phyloP scores from a whole-genome alignment of 2,113 vertebrate species.

The Halcyon senegalensis region DNA sequence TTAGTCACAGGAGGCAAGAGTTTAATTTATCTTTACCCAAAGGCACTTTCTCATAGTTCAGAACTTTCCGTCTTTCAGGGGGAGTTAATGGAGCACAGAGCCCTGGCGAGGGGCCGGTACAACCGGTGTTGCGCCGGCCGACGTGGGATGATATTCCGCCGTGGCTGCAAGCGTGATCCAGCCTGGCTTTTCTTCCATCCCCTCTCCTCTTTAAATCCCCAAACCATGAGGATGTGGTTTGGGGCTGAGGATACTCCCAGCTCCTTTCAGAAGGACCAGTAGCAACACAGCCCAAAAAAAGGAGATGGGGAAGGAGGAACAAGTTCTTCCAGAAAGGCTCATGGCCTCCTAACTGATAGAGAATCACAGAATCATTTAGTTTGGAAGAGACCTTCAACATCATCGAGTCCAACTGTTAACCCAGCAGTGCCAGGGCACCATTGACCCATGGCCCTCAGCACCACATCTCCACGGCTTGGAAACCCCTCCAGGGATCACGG shows the following conservation, averaged over 20 bases:
- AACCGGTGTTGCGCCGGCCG: fast-evolving
- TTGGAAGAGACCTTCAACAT: too few relatives aligned
- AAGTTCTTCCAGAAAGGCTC: neutral
- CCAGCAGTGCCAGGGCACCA: too few relatives aligned
- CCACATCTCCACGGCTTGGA: too few relatives aligned
- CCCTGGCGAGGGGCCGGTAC: fast-evolving
- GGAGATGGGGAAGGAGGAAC: neutral
- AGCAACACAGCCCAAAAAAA: fast-evolving
- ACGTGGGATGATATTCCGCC: neutral
- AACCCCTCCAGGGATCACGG: too few relatives aligned
- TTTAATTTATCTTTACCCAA: neutral
- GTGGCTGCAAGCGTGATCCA: fast-evolving
- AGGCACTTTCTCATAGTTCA: neutral
- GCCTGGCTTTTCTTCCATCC: neutral
- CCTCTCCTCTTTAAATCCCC: neutral
- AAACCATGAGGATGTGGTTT: fast-evolving
- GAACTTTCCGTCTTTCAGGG: neutral
- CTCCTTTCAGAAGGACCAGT: neutral
- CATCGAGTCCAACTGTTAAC: too few relatives aligned
- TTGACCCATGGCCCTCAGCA: too few relatives aligned
- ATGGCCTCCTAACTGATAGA: neutral
- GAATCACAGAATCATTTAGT: too few relatives aligned
- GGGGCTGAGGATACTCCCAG: neutral
- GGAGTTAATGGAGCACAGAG: neutral
- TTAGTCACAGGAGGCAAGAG: neutral